These are phyloP conservation scores for Crambe crambe DNA, from an alignment of 37 sponge, comb jelly and placozoan genomes.

Conservation along the genomic window DNA sequence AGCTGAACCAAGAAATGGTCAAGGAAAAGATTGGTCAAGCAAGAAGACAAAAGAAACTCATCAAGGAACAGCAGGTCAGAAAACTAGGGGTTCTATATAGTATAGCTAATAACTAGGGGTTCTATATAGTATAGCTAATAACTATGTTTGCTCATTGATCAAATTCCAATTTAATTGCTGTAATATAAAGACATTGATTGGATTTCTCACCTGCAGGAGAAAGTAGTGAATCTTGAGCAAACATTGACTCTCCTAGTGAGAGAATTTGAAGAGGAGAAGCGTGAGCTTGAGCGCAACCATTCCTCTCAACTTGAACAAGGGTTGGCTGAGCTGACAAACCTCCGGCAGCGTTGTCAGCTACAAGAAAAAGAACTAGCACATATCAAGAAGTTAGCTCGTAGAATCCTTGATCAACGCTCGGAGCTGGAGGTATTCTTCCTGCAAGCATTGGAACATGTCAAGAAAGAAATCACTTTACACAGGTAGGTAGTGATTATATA, in stretches of 20 bases:
- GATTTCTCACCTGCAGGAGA: constrained; percentile 22
- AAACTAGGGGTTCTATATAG: not conserved
- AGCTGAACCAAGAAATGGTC: constrained; percentile 54
- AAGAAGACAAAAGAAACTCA: constrained; percentile 49
- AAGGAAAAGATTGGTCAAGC: constrained; percentile 57
- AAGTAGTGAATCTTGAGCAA: constrained; percentile 54
- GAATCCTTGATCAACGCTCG: constrained; percentile 83
- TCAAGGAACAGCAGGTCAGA: constrained; percentile 41
- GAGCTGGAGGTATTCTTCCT: constrained; percentile 93
- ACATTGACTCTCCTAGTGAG: constrained; percentile 51
- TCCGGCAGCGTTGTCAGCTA: constrained; percentile 34
- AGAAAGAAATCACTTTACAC: constrained; percentile 52
- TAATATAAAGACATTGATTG: not conserved
- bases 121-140: no score
- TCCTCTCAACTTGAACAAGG: not conserved
- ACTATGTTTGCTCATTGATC: no score
- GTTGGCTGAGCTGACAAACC: constrained; percentile 26
- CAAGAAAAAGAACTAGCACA: constrained; percentile 69
- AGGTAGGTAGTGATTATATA: constrained; percentile 27
- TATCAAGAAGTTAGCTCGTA: constrained; percentile 76
- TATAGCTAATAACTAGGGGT: no score
- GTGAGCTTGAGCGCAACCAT: not conserved
- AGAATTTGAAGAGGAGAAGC: constrained; percentile 76
- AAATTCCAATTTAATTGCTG: constrained; percentile 4
- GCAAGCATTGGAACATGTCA: constrained; percentile 80